Evolutionary conservation across 2,113 vertebrate species (phyloP).

Genomic region (Colinus virginianus): DNA sequence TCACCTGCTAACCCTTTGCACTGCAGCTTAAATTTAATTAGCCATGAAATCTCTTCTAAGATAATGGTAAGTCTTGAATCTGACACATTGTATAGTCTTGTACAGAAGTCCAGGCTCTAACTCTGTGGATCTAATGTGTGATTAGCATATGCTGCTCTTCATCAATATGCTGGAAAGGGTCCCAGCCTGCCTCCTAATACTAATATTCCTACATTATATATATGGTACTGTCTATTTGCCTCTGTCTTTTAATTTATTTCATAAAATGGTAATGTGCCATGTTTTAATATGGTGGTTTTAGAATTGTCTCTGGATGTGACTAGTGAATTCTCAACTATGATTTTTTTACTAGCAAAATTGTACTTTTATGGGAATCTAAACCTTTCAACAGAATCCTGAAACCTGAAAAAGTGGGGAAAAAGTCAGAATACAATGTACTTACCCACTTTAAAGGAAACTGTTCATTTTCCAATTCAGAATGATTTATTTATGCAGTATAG

Average conservation of each 20-base stretch:
- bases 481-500: neutral
- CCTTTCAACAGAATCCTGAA: neutral
- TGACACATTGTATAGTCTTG: neutral
- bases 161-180: constrained; percentile 12
- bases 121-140: neutral
- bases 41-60: neutral
- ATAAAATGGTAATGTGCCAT: neutral
- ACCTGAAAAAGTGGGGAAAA: neutral
- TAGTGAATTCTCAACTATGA: neutral
- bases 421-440: neutral
- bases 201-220: neutral
- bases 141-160: constrained; percentile 9
- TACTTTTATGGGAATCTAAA: neutral
- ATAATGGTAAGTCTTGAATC: neutral
- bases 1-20: neutral
- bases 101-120: neutral
- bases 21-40: constrained; percentile 10
- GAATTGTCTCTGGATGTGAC: constrained; percentile 13
- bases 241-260: constrained; percentile 48
- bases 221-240: neutral
- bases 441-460: neutral
- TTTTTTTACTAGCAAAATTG: neutral
- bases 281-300: neutral
- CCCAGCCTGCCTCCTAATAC: neutral
- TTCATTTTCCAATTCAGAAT: neutral